A percentile compares a stretch with the other conserved stretches of the same genome.
Conservation (phyloP, 2,113 vertebrate genomes). For the Hemiscyllium ocellatum region DNA sequence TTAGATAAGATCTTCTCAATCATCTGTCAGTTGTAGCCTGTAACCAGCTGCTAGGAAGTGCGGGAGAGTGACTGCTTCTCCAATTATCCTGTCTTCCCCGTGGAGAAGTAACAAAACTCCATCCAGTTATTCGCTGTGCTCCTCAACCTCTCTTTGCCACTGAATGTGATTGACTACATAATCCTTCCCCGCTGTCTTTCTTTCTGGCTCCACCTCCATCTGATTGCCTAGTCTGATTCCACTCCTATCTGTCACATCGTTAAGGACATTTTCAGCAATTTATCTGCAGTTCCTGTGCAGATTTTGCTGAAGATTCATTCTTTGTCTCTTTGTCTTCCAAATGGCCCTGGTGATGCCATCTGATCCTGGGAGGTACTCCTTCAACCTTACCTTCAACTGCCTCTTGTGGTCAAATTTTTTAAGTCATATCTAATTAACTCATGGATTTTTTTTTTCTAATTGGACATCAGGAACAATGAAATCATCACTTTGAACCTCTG, state of each 20-base stretch:
- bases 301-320: background rate
- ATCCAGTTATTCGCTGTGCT: background rate
- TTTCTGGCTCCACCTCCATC: background rate
- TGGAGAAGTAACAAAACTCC: background rate
- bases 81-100: slow-evolving; percentile 8
- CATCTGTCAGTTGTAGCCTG: background rate
- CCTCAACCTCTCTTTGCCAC: background rate
- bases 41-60: background rate
- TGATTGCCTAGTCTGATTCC: background rate
- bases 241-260: background rate
- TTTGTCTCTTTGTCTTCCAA: background rate
- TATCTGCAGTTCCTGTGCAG: background rate
- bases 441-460: background rate
- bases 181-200: background rate
- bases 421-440: background rate
- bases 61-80: background rate
- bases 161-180: background rate
- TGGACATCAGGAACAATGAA: background rate
- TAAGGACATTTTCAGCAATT: background rate
- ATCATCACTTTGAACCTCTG: background rate
- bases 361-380: background rate
- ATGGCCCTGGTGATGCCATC: background rate
- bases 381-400: background rate
- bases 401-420: background rate
- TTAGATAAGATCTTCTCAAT: background rate